These are phyloP conservation scores for Misgurnus mizolepis DNA, from an alignment of 2,113 vertebrate species.

Conservation along the genomic window DNA sequence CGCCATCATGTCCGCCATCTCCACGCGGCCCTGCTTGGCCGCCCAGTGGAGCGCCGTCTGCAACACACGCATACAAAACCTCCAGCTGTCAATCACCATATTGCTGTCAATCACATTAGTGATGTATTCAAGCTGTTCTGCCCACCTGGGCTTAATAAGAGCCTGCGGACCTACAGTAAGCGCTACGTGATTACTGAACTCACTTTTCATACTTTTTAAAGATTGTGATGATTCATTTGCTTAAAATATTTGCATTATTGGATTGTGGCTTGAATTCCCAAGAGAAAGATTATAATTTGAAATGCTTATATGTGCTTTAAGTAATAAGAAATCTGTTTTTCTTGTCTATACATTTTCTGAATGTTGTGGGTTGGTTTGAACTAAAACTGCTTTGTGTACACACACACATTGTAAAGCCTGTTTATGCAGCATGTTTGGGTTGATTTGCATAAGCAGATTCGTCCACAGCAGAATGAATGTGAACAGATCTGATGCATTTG, in stretches of 20 bases:
- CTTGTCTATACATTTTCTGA: too few relatives aligned
- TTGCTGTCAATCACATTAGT: constrained; percentile 25
- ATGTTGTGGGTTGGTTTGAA: too few relatives aligned
- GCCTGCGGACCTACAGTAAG: background rate
- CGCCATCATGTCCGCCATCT: constrained; percentile 71
- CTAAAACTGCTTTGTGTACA: too few relatives aligned
- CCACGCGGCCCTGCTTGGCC: constrained; percentile 69
- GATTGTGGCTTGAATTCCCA: background rate
- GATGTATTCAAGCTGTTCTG: background rate
- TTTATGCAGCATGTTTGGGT: constrained; percentile 88
- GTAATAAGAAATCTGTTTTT: too few relatives aligned
- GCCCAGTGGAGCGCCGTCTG: constrained; percentile 79
- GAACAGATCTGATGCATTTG: constrained; percentile 84
- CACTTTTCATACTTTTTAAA: background rate
- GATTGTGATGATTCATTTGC: background rate
- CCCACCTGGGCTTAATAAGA: constrained; percentile 9
- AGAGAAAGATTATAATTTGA: too few relatives aligned
- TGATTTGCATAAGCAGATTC: constrained; percentile 96
- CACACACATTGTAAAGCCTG: constrained; percentile 62
- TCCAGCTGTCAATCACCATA: constrained; percentile 41
- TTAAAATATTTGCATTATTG: background rate
- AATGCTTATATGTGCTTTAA: too few relatives aligned
- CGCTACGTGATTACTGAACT: too few relatives aligned
- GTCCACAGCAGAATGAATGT: constrained; percentile 78
- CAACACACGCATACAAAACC: constrained; percentile 50